Conservation (phyloP, 2,888 invertebrate species). For the Caenorhabditis sp. region DNA sequence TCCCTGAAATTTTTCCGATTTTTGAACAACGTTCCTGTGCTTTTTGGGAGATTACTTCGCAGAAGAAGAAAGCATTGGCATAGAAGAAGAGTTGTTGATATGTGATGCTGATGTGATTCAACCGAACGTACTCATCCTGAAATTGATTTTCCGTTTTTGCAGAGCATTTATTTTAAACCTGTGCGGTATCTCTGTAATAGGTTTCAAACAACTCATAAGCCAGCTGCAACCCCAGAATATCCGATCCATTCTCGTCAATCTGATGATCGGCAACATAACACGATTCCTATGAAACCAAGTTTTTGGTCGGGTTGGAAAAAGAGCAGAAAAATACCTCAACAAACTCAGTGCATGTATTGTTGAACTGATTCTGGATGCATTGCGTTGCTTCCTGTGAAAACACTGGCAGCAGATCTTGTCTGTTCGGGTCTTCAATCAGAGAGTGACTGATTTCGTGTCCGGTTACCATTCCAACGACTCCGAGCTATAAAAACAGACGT, state of each 20-base stretch:
- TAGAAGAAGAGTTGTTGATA: background rate
- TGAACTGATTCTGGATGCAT: conserved; percentile 1
- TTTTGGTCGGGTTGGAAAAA: background rate
- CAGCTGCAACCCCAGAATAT: background rate
- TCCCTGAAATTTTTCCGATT: background rate
- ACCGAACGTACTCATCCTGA: background rate
- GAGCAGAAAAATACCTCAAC: background rate
- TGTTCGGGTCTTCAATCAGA: background rate
- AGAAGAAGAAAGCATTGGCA: background rate
- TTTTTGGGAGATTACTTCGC: background rate
- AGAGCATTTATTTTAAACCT: background rate
- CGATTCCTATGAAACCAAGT: background rate
- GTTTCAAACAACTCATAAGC: background rate
- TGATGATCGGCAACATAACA: background rate
- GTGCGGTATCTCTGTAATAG: background rate
- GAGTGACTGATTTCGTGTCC: background rate
- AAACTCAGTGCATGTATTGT: background rate
- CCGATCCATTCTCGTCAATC: conserved; percentile 6
- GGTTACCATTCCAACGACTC: background rate
- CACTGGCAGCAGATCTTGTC: background rate
- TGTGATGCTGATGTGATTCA: background rate
- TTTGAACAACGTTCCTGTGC: background rate
- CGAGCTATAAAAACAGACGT: background rate
- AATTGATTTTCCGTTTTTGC: background rate
- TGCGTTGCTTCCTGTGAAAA: background rate